Percentiles rank a stretch among this genome's conserved stretches.
phyloP scores from a whole-genome alignment of 1,140 invertebrate genomes.

The Mercenaria mercenaria region DNA sequence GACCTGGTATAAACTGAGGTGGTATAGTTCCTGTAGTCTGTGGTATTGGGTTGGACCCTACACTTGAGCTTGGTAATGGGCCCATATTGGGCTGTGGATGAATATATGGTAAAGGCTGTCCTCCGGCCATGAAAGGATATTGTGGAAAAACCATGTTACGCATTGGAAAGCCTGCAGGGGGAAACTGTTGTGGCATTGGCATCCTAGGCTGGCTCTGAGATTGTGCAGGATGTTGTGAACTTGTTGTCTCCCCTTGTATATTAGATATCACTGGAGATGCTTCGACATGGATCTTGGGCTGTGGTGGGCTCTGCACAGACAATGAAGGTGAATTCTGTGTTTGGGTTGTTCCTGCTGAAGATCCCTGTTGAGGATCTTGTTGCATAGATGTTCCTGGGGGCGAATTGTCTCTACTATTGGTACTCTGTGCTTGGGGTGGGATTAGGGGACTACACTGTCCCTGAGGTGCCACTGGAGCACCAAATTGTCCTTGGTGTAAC shows the following conservation, averaged over 20 bases:
- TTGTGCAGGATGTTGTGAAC: background rate
- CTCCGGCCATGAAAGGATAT: slow-evolving; percentile 2
- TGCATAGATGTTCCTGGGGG: background rate
- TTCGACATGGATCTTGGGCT: background rate
- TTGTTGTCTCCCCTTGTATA: background rate
- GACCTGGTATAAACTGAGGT: slow-evolving; percentile 24
- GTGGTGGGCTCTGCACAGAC: background rate
- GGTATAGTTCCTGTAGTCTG: background rate
- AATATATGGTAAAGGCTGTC: background rate
- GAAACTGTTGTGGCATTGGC: background rate
- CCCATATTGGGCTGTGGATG: background rate
- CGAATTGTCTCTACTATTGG: background rate
- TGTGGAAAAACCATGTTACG: slow-evolving; percentile 33
- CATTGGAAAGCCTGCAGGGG: slow-evolving; percentile 8
- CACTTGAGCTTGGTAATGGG: background rate
- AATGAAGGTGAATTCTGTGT: background rate
- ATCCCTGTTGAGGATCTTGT: background rate
- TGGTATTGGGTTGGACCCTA: background rate
- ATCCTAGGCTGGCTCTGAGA: background rate
- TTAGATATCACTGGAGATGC: background rate
- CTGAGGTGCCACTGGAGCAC: background rate
- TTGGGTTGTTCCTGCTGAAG: background rate
- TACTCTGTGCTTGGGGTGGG: background rate
- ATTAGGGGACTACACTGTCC: background rate
- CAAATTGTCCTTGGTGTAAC: background rate